A percentile compares a stretch with the other conserved stretches of the same genome.
Conservation (phyloP, 2,113 vertebrate species). For the Lophotis ruficrista region DNA sequence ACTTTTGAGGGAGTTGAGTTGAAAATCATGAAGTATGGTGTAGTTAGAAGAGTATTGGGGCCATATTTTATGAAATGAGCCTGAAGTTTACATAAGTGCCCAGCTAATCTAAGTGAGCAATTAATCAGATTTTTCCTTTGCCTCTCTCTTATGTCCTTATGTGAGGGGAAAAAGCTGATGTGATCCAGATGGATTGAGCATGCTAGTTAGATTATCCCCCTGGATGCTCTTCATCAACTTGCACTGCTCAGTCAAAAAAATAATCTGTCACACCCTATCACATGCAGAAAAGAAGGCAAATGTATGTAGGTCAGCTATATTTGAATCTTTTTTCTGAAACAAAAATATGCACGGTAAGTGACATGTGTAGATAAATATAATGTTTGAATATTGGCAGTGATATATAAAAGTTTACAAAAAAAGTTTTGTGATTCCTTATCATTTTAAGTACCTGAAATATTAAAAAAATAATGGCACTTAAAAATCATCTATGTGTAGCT, state of each 20-base stretch:
- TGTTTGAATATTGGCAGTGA: background rate
- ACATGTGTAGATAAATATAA: background rate
- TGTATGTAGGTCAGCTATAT: background rate
- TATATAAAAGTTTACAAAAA: background rate
- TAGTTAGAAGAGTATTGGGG: background rate
- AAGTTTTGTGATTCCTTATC: background rate
- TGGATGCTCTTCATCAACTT: background rate
- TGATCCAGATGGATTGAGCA: slow-evolving; percentile 31
- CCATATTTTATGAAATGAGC: background rate
- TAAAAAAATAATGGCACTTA: background rate
- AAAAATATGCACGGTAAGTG: background rate
- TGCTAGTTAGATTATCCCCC: background rate
- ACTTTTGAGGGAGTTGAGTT: background rate
- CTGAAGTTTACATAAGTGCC: background rate
- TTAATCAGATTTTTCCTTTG: slow-evolving; percentile 7
- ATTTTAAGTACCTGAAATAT: background rate
- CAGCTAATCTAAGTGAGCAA: background rate
- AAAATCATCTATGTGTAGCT: background rate
- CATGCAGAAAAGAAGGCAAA: background rate
- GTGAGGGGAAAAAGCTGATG: background rate
- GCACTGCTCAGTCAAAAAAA: background rate
- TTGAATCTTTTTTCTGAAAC: background rate
- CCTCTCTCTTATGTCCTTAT: background rate
- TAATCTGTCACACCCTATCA: background rate
- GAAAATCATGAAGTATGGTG: background rate